A percentile compares a stretch with the other conserved stretches of the same genome.
phyloP scores from a whole-genome alignment of 1,140 invertebrate species.

The Melitaea cinxia region DNA sequence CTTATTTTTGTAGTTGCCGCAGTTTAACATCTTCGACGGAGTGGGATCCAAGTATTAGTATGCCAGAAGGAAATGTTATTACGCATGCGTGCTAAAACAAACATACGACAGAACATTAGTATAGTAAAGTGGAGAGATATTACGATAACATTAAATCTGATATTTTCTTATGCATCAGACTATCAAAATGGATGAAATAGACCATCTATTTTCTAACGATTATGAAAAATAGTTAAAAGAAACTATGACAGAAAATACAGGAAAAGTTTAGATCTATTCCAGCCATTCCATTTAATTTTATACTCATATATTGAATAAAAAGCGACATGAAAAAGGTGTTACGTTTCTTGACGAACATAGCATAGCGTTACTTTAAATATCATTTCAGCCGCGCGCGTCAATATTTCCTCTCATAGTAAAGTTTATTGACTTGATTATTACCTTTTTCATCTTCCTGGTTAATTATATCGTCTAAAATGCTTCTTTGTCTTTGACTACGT shows the following conservation, averaged over 20 bases:
- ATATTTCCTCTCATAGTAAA: constrained; percentile 56
- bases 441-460: constrained; percentile 83
- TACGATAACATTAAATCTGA: constrained; percentile 41
- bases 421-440: constrained; percentile 76
- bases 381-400: constrained; percentile 59
- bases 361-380: constrained; percentile 67
- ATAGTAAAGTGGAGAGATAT: constrained; percentile 33
- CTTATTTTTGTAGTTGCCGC: constrained; percentile 54
- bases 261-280: constrained; percentile 44
- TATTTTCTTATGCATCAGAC: constrained; percentile 41
- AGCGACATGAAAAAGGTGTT: constrained; percentile 54
- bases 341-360: constrained; percentile 53
- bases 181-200: background rate
- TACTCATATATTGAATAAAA: constrained; percentile 37
- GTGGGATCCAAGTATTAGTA: constrained; percentile 75
- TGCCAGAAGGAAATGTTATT: constrained; percentile 82
- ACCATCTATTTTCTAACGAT: background rate
- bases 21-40: constrained; percentile 61
- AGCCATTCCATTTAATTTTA: constrained; percentile 45
- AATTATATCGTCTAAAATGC: constrained; percentile 86
- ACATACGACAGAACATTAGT: constrained; percentile 78
- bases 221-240: background rate
- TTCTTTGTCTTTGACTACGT: constrained; percentile 86
- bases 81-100: constrained; percentile 81
- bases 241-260: constrained; percentile 48